Evolutionary conservation across 2,797 vertebrate genomes (phyloP).

Genomic region (Simalia tracyae): DNA sequence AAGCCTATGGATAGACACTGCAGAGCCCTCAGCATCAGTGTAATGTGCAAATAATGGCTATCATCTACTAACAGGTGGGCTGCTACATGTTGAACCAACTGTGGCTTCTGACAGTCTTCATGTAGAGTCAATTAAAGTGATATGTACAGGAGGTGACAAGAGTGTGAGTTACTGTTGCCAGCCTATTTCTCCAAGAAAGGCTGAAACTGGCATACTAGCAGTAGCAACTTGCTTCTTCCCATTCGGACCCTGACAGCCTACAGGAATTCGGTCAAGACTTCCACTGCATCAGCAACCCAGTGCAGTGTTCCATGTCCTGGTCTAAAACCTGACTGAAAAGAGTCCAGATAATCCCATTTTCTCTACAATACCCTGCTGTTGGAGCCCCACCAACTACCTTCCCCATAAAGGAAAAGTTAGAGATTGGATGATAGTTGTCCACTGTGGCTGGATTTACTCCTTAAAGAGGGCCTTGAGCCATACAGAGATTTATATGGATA

Average conservation of each 20-base stretch:
- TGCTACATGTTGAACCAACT: neutral
- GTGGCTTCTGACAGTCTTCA: neutral
- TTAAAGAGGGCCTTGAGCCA: neutral
- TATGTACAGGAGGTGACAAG: neutral
- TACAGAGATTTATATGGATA: neutral
- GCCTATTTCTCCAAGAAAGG: neutral
- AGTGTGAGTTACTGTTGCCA: neutral
- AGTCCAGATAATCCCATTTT: neutral
- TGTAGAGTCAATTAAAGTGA: neutral
- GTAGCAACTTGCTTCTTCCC: neutral
- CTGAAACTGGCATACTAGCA: neutral
- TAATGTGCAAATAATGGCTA: neutral
- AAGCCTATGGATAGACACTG: neutral
- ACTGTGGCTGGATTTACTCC: neutral
- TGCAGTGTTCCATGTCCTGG: neutral
- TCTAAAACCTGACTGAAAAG: neutral
- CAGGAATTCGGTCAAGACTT: neutral
- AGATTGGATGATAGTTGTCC: neutral
- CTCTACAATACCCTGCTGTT: neutral
- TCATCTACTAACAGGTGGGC: neutral
- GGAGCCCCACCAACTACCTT: neutral
- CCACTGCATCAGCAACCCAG: neutral
- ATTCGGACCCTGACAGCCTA: neutral
- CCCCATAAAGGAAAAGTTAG: neutral
- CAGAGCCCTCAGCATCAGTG: neutral